A percentile compares a stretch with the other conserved stretches of the same genome.
phyloP scores from a whole-genome alignment of 2,113 vertebrate species.

The Eretmochelys imbricata region DNA sequence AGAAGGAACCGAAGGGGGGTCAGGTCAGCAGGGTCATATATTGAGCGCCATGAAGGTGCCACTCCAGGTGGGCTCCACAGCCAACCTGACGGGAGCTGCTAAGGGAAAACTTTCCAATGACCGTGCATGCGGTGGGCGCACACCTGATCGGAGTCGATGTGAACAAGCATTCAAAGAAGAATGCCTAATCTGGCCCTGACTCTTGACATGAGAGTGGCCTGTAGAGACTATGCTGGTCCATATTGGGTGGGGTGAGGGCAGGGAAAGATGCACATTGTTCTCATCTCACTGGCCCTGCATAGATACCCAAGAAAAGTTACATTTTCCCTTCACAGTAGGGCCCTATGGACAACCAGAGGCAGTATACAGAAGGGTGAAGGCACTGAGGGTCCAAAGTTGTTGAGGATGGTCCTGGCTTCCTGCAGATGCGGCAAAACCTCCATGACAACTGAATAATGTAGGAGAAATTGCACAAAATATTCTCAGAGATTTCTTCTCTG shows the following conservation, averaged over 20 bases:
- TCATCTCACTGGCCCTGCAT: not conserved
- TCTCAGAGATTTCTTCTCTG: not conserved
- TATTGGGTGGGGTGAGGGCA: not conserved
- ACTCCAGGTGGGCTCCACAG: no score
- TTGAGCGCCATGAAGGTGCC: no score
- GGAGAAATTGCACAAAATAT: slow-evolving; percentile 20
- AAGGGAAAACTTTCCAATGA: no score
- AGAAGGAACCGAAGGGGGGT: no score
- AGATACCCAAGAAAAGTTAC: not conserved
- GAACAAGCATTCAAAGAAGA: no score
- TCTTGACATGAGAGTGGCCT: not conserved
- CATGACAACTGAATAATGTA: not conserved
- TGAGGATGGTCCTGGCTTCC: not conserved
- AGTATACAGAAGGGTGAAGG: not conserved
- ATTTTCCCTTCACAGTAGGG: not conserved
- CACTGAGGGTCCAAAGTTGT: not conserved
- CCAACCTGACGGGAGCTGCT: no score
- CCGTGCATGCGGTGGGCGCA: no score
- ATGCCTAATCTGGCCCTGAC: not conserved
- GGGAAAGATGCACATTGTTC: not conserved
- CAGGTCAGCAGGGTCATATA: no score
- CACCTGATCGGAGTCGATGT: no score
- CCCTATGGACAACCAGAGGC: not conserved
- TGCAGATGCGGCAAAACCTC: not conserved
- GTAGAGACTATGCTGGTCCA: not conserved